These are phyloP conservation scores for Halictus quadricinctus DNA, from an alignment of 2,888 invertebrate species.

Conservation along the genomic window DNA sequence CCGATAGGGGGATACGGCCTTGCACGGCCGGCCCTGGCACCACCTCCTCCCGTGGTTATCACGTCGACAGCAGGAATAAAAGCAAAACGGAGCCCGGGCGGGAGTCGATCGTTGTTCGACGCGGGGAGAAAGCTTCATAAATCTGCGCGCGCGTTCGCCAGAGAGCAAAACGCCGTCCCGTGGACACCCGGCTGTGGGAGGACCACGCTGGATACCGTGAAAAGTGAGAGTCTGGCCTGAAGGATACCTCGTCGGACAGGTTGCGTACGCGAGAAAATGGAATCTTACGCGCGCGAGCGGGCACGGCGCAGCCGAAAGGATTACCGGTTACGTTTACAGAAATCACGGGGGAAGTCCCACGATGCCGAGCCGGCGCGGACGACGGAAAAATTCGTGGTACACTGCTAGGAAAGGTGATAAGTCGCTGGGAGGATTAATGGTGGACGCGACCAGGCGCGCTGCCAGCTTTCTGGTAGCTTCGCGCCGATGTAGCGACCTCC, in stretches of 20 bases:
- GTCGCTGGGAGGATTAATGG: background rate
- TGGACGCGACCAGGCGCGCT: background rate
- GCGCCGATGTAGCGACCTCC: background rate
- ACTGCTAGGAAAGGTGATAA: background rate
- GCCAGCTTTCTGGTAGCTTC: background rate
- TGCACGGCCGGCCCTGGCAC: slow-evolving; percentile 28
- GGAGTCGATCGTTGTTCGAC: slow-evolving; percentile 62
- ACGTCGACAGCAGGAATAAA: slow-evolving; percentile 52
- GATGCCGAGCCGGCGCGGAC: slow-evolving; percentile 8
- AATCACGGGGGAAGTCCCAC: slow-evolving; percentile 50
- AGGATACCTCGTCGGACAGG: slow-evolving; percentile 30
- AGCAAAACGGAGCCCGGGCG: slow-evolving; percentile 34
- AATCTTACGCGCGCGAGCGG: slow-evolving; percentile 42
- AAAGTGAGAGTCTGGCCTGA: slow-evolving; percentile 74
- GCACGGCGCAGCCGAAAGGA: slow-evolving; percentile 50
- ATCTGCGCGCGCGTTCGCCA: slow-evolving; percentile 67
- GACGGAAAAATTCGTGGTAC: background rate
- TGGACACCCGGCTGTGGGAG: slow-evolving; percentile 58
- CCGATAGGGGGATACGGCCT: slow-evolving; percentile 56
- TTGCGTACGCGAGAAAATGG: slow-evolving; percentile 47
- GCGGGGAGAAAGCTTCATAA: slow-evolving; percentile 76
- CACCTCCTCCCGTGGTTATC: slow-evolving; percentile 36
- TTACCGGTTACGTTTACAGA: slow-evolving; percentile 42
- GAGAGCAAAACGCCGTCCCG: slow-evolving; percentile 64
- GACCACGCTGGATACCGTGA: slow-evolving; percentile 50